Base-by-base conservation (phyloP, 2,113 vertebrate genomes). In the Triplophysa siluroides region DNA sequence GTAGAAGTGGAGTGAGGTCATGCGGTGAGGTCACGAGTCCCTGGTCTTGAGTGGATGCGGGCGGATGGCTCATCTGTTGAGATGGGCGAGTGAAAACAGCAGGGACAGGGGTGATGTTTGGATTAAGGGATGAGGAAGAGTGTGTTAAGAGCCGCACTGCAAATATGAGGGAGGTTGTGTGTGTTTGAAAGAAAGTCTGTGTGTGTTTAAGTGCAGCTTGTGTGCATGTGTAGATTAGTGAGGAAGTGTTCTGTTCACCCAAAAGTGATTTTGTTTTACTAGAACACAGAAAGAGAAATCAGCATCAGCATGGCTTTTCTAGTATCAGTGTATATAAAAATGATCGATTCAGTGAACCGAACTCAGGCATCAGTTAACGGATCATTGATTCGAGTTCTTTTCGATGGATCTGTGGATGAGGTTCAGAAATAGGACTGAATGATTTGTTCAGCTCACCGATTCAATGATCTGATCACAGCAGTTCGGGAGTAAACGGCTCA, bases 31-130 rank as follows among this genome's bases (percentile, higher is more conserved):
- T 41, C 50, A 50, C 13, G 1, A 60, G 29, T 12, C 41, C 26
- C 18, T 52, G 67, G 61, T 63, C 41, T 56, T 3, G 56, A 63
- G 64, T 26, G 64, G 26, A 58, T 29, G 10, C 38, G 9, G 13
- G 74, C 43, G 24, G 74, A 65, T 0, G 43, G 29, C 11, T 19
- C 3, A 2, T 13, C 23, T 77, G 76, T n/a, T 38, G 50, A 60
- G 74, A 78, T 1, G 74, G 78, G 38, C 60, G 60, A 61, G 82
- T 67, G 23, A 68, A 71, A 68, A 45, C 78, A 81, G 80, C 68
- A 38, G 45, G 45, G 74, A 83, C 18, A 75, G 56, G 29, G 38
- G 61, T 69, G 75, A 78, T 84, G 69, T 84, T 84, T 84, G 78
- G 75, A 81, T 81, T 81, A 84, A 68, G 26, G 54, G 65, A 73